Evolutionary conservation across 2,797 vertebrate genomes (phyloP), one percentile per base, ranked within the genome.

Genomic region (Arnoldichthys spilopterus): DNA sequence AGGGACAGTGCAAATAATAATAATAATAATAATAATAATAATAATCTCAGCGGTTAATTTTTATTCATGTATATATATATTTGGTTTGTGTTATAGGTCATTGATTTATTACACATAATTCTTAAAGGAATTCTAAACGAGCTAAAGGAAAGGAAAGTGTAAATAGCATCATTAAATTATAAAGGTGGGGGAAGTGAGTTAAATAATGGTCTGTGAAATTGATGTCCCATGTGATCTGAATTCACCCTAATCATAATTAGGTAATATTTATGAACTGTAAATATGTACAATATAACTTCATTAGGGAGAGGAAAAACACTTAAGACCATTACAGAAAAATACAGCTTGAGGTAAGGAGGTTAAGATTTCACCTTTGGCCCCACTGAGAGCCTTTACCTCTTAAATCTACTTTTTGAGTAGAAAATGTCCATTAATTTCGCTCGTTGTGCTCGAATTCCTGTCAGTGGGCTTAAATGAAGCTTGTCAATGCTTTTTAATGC

Each of bases 261-360:
- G 22, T 83, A 88, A 87, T 94, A 94, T 96, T 96, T 96, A 95
- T 95, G 89, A 88, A 88, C 81, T 93, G 94, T 94, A 95, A 90
- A 94, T 95, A 94, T 92, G 85, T 91, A 88, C 86, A 86, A 89
- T 86, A 84, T 61, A 83, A 79, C n/a, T 28, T 80, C 51, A 84
- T 58, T 73, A 77, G 63, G 49, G 16, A 40, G 22, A 30, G 43
- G 54, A 61, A 71, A 82, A 59, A 26, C 71, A 82, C 59, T 32
- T 43, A 74, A 62, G 47, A 69, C 53, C 28, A 53, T 72, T 62
- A 3, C 34, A 37, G 7, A 37, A 79, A 79, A 76, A 68, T 74
- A 62, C 79, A 80, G 68, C 58, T 56, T 30, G 61, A 73, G 71
- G 80, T 74, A 83, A 80, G 69, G 54, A 75, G 71, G 80, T 74